phyloP scores from a whole-genome alignment of 2,113 vertebrate genomes.

The Neolamprologus variostigma region DNA sequence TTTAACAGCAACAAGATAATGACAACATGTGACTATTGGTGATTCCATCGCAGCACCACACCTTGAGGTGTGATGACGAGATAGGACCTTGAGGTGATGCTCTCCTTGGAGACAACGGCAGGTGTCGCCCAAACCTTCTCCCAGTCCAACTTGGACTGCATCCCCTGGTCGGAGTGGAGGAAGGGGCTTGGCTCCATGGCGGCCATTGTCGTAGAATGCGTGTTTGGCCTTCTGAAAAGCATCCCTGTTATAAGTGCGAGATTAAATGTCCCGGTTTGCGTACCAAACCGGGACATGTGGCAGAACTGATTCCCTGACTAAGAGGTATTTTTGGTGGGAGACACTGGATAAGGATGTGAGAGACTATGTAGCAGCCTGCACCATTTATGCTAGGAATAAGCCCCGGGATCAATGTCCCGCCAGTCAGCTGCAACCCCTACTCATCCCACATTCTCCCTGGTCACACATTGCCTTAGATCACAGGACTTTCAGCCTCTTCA shows the following conservation, averaged over 20 bases:
- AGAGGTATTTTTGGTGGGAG: background rate
- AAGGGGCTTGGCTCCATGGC: background rate
- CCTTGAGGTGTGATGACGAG: background rate
- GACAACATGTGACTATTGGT: background rate
- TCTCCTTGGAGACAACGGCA: background rate
- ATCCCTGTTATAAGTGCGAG: background rate
- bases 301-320: background rate
- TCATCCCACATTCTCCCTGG: background rate
- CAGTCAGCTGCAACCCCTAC: background rate
- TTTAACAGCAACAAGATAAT: background rate
- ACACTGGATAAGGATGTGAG: background rate
- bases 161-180: background rate
- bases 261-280: background rate
- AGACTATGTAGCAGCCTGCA: background rate
- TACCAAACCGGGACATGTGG: fast-evolving
- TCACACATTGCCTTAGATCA: background rate
- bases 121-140: background rate
- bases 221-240: background rate
- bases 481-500: background rate
- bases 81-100: background rate
- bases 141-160: fast-evolving
- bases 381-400: background rate
- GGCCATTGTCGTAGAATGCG: fast-evolving
- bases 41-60: background rate
- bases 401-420: background rate